Conservation (phyloP, 1,140 invertebrate genomes). For the Drosophila seguyi region DNA sequence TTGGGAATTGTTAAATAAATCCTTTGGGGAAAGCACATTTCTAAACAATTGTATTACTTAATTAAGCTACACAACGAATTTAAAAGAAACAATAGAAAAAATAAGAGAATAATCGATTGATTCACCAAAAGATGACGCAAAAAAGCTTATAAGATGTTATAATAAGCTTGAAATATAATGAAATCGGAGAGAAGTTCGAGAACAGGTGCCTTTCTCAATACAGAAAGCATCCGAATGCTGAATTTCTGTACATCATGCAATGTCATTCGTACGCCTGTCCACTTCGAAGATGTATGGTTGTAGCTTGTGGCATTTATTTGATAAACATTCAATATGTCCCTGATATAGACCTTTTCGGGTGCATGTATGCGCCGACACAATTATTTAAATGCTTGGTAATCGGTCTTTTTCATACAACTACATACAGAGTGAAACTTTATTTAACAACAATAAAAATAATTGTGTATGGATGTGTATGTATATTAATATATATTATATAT, state of each 20-base stretch:
- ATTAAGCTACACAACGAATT: not conserved
- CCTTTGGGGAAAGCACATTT: not conserved
- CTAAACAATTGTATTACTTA: not conserved
- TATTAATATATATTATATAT: slow-evolving; percentile 28
- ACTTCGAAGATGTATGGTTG: not conserved
- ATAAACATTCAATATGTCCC: slow-evolving; percentile 7
- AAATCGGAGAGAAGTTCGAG: not conserved
- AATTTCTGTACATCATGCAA: not conserved
- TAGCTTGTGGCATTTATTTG: slow-evolving; percentile 9
- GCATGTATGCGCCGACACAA: not conserved
- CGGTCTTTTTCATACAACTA: slow-evolving; percentile 36
- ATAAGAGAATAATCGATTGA: not conserved
- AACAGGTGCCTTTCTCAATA: not conserved
- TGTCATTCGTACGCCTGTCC: not conserved
- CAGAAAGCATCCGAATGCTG: not conserved
- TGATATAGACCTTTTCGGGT: slow-evolving; percentile 7
- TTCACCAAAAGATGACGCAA: not conserved
- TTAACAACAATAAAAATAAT: slow-evolving; percentile 57
- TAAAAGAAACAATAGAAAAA: not conserved
- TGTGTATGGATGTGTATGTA: slow-evolving; percentile 50
- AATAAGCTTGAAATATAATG: not conserved
- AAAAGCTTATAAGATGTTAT: not conserved
- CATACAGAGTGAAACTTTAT: slow-evolving; percentile 58
- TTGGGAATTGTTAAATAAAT: not conserved
- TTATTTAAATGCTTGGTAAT: slow-evolving; percentile 27